Evolutionary conservation across 2,113 vertebrate species (phyloP).

Genomic region (Gymnobelideus leadbeateri): DNA sequence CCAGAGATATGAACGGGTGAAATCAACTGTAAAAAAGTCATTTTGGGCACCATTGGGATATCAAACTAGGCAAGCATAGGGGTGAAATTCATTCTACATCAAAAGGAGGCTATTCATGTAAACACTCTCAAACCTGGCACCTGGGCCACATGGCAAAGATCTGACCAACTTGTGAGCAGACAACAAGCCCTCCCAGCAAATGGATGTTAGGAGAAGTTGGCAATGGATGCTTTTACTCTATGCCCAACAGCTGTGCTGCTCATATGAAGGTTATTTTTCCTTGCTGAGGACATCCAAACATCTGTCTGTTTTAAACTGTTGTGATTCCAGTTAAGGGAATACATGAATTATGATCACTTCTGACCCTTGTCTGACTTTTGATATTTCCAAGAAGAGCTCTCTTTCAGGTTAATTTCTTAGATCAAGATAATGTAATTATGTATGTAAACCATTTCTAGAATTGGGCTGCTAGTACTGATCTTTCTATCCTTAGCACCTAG

Average conservation of each 20-base stretch:
- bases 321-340: conserved; percentile 60
- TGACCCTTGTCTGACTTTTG: conserved; percentile 39
- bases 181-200: conserved; percentile 79
- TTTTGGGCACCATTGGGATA: neutral
- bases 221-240: conserved; percentile 54
- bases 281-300: conserved; percentile 72
- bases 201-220: conserved; percentile 56
- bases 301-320: conserved; percentile 67
- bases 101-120: conserved; percentile 56
- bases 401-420: conserved; percentile 8
- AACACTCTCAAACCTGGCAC: conserved; percentile 49
- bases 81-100: conserved; percentile 54
- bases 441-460: neutral
- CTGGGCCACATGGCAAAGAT: conserved; percentile 68
- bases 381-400: neutral
- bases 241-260: conserved; percentile 66
- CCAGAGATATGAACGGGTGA: neutral
- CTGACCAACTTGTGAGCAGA: conserved; percentile 73
- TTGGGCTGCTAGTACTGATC: neutral
- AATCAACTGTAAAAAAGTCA: neutral
- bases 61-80: conserved; percentile 13
- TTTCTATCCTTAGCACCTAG: neutral
- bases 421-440: neutral
- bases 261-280: conserved; percentile 74
- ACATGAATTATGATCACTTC: conserved; percentile 47